A percentile compares a stretch with the other conserved stretches of the same genome.
phyloP scores from a whole-genome alignment of 2,797 vertebrate genomes.

The Urophycis tenuis region DNA sequence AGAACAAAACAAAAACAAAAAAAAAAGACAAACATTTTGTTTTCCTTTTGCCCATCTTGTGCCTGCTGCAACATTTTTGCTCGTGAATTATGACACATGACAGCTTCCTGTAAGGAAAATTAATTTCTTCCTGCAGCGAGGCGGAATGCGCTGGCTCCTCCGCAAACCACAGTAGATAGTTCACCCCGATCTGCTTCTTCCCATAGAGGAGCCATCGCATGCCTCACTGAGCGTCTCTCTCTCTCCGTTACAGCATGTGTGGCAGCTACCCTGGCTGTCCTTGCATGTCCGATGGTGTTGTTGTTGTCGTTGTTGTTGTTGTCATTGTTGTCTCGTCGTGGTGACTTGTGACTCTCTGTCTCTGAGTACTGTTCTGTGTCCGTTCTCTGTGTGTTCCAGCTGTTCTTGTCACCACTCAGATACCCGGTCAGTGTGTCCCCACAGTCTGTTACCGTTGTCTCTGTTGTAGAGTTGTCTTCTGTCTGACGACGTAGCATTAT shows the following conservation, averaged over 20 bases:
- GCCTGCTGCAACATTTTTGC: neutral
- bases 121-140: too few relatives aligned
- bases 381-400: constrained; percentile 10
- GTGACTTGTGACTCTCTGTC: neutral
- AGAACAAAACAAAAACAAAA: neutral
- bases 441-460: constrained; percentile 7
- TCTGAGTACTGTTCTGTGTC: neutral
- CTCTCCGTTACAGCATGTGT: constrained; percentile 3
- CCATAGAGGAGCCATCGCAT: neutral
- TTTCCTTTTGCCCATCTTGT: neutral
- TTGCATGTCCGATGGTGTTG: constrained; percentile 3
- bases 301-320: neutral
- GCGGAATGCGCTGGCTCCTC: too few relatives aligned
- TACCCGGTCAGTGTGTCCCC: constrained; percentile 11
- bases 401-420: constrained; percentile 8
- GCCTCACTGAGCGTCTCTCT: neutral
- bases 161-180: too few relatives aligned
- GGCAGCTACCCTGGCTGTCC: neutral
- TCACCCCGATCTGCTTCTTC: too few relatives aligned
- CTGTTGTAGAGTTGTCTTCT: constrained; percentile 14
- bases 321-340: neutral
- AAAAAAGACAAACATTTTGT: neutral
- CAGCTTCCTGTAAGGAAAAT: neutral
- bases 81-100: neutral
- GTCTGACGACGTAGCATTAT: neutral